Percentiles rank a stretch among this genome's conserved stretches.
These are phyloP conservation scores for Ricordea florida DNA, from an alignment of 92 coral and sea anemone species.

Conservation along the genomic window DNA sequence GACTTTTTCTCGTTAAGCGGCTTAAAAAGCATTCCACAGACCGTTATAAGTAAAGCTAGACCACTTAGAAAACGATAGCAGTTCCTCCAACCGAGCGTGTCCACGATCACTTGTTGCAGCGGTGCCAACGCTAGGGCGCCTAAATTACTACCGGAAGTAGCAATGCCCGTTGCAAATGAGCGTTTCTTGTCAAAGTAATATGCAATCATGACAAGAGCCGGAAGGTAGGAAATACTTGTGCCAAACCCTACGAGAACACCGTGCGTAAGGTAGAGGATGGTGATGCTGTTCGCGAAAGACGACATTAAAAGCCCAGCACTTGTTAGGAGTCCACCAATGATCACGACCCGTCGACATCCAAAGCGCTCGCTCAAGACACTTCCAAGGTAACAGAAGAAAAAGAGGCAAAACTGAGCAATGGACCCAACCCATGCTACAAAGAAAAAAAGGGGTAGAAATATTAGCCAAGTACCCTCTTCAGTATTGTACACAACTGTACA, in stretches of 20 bases:
- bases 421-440: conserved; percentile 97
- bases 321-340: conserved; percentile 80
- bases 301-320: conserved; percentile 79
- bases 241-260: conserved; percentile 93
- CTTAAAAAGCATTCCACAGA: conserved; percentile 84
- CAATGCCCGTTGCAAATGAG: conserved; percentile 93
- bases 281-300: conserved; percentile 66
- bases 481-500: too few species aligned
- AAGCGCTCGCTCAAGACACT: conserved; percentile 80
- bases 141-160: conserved; percentile 91
- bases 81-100: conserved; percentile 83
- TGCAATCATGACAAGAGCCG: conserved; percentile 94
- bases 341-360: conserved; percentile 84
- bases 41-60: conserved; percentile 63
- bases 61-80: conserved; percentile 85
- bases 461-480: too few species aligned
- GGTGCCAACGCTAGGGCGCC: conserved; percentile 93
- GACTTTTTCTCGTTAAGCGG: conserved; percentile 57
- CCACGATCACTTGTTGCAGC: conserved; percentile 79
- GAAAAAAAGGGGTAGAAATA: neutral
- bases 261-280: conserved; percentile 75
- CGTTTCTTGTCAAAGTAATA: conserved; percentile 87
- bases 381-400: conserved; percentile 82
- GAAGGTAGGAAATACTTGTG: conserved; percentile 85
- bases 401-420: conserved; percentile 87